Conservation (phyloP, 2,888 invertebrate species). For the Amblyjoppa fuscipennis region DNA sequence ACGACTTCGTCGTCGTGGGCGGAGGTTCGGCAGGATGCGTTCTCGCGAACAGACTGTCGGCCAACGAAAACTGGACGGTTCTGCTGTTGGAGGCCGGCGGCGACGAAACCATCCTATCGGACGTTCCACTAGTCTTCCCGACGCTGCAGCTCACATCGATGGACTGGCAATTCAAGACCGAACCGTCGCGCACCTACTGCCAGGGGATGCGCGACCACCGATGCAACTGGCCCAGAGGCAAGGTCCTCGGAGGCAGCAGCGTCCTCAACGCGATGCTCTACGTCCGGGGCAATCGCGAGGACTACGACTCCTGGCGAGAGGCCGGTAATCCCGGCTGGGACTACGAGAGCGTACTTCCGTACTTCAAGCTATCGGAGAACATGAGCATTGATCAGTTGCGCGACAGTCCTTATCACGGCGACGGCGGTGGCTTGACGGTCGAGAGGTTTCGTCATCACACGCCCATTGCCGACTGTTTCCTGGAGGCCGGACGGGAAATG, state of each 20-base stretch:
- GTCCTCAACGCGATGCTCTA: constrained; percentile 96
- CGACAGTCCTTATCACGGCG: constrained; percentile 89
- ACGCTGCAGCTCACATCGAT: constrained; percentile 90
- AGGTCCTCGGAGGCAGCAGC: constrained; percentile 89
- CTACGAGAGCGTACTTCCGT: constrained; percentile 90
- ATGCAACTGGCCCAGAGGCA: constrained; percentile 86
- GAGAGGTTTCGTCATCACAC: constrained; percentile 90
- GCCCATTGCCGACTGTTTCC: constrained; percentile 89
- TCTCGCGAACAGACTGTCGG: constrained; percentile 91
- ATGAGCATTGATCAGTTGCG: constrained; percentile 89
- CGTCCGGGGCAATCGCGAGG: constrained; percentile 92
- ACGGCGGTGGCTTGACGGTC: constrained; percentile 90
- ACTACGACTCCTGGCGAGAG: constrained; percentile 94
- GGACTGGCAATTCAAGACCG: constrained; percentile 94
- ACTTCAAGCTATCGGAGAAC: constrained; percentile 93
- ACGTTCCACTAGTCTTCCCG: constrained; percentile 91
- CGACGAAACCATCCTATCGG: constrained; percentile 90
- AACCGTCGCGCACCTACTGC: constrained; percentile 90
- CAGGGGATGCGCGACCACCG: constrained; percentile 83
- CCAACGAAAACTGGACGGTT: constrained; percentile 90
- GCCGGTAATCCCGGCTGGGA: constrained; percentile 93
- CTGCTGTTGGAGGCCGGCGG: constrained; percentile 93
- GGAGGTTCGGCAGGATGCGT: constrained; percentile 94
- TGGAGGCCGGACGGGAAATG: constrained; percentile 90
- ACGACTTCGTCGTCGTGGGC: constrained; percentile 91